phyloP scores from a whole-genome alignment of 2,797 vertebrate genomes.

The Rhadinocentrus ornatus region DNA sequence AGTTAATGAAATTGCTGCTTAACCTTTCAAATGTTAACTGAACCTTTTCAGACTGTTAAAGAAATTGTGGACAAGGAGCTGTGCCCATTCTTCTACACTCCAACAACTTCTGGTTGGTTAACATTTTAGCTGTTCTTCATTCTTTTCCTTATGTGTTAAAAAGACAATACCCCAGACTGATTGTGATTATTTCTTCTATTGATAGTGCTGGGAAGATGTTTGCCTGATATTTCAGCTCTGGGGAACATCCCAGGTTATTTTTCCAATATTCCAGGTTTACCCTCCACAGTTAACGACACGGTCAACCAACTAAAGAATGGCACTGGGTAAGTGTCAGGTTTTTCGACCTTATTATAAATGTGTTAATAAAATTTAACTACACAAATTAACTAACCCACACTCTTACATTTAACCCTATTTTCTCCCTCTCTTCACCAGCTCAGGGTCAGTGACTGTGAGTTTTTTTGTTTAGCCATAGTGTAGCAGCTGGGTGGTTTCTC shows the following conservation, averaged over 20 bases:
- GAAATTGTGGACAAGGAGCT: slow-evolving; percentile 78
- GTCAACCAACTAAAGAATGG: slow-evolving; percentile 64
- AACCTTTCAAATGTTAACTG: background rate
- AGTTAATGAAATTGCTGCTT: background rate
- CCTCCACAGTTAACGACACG: slow-evolving; percentile 56
- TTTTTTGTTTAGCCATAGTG: slow-evolving; percentile 39
- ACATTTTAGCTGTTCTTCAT: background rate
- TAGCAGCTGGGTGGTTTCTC: slow-evolving; percentile 43
- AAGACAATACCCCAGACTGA: background rate
- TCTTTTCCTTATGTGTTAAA: background rate
- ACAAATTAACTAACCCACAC: background rate
- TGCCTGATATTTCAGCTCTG: slow-evolving; percentile 66
- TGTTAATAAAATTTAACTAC: background rate
- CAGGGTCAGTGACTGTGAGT: slow-evolving; percentile 67
- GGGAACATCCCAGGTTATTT: slow-evolving; percentile 44
- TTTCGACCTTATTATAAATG: background rate
- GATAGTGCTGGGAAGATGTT: slow-evolving; percentile 86
- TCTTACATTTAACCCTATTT: slow-evolving; percentile 16
- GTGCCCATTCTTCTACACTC: slow-evolving; percentile 83
- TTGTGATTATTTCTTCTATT: background rate
- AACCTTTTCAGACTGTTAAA: slow-evolving; percentile 62
- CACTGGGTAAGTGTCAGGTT: slow-evolving; percentile 75
- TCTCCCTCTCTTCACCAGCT: slow-evolving; percentile 65
- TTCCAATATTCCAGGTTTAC: slow-evolving; percentile 37
- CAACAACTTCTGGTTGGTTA: slow-evolving; percentile 79